These are phyloP conservation scores for Pygmarrhopalites habei DNA, from an alignment of 1,140 invertebrate genomes.

Conservation along the genomic window DNA sequence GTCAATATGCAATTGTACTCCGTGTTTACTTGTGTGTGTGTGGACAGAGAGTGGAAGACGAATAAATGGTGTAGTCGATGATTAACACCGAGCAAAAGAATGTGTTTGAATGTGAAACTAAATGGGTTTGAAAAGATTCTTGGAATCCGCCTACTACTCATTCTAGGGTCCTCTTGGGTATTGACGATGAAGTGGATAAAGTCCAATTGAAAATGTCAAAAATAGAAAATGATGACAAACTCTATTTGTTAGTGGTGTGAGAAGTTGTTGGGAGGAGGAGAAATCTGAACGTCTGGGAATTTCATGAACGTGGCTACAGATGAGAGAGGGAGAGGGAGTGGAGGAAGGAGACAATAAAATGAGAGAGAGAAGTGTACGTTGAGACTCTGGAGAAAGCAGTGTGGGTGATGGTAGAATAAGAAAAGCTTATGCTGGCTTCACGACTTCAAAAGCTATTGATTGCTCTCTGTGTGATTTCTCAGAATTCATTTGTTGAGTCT, in stretches of 20 bases:
- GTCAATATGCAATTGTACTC: too few species aligned
- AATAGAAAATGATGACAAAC: background rate
- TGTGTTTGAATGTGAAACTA: too few species aligned
- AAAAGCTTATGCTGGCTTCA: background rate
- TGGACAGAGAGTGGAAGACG: background rate
- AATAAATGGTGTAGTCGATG: background rate
- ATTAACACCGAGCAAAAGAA: too few species aligned
- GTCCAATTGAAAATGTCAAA: background rate
- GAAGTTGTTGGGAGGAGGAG: background rate
- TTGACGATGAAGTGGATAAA: background rate
- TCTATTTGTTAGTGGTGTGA: background rate
- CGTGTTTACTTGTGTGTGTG: too few species aligned
- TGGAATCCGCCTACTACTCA: background rate
- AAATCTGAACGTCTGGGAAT: background rate
- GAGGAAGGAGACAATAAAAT: background rate
- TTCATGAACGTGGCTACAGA: background rate
- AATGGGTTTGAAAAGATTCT: too few species aligned
- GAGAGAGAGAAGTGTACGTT: too few species aligned
- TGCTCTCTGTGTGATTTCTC: background rate
- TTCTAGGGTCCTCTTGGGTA: background rate
- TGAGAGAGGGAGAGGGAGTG: background rate
- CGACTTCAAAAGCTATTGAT: background rate
- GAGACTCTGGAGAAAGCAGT: too few species aligned
- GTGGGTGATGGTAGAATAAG: background rate
- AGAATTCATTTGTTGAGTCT: constrained; percentile 1